A percentile compares a stretch with the other conserved stretches of the same genome.
phyloP scores from a whole-genome alignment of 2,888 invertebrate genomes.

The Chesias legatella region DNA sequence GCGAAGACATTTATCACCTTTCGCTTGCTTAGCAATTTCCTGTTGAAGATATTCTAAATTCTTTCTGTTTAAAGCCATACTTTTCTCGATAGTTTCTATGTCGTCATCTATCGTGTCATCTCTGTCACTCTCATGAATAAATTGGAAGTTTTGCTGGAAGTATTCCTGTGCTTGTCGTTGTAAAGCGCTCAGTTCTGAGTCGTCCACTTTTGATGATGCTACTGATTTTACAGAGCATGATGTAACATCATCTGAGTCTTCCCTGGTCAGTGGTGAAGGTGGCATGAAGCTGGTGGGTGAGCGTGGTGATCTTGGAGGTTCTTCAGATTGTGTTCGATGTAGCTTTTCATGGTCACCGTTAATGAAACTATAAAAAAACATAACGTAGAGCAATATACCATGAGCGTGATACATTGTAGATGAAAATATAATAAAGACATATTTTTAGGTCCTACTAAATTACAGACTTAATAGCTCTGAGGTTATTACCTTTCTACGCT shows the following conservation, averaged over 20 bases:
- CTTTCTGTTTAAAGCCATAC: slow-evolving; percentile 73
- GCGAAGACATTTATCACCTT: slow-evolving; percentile 58
- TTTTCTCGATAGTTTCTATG: slow-evolving; percentile 75
- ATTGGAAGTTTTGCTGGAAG: slow-evolving; percentile 77
- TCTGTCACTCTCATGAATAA: slow-evolving; percentile 76
- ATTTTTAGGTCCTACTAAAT: background rate
- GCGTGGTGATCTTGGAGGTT: slow-evolving; percentile 87
- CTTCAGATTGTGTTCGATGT: slow-evolving; percentile 92
- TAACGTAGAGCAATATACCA: too few species aligned
- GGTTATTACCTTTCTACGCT: slow-evolving; percentile 69
- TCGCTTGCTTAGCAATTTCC: slow-evolving; percentile 74
- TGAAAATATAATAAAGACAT: too few species aligned
- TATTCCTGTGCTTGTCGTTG: slow-evolving; percentile 74
- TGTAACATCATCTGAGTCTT: slow-evolving; percentile 68
- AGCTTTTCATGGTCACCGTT: slow-evolving; percentile 85
- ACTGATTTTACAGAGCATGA: slow-evolving; percentile 67
- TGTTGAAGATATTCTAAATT: slow-evolving; percentile 76
- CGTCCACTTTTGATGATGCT: slow-evolving; percentile 66
- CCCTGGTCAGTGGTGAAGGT: slow-evolving; percentile 71
- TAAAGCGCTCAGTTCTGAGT: slow-evolving; percentile 63
- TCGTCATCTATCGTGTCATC: slow-evolving; percentile 77
- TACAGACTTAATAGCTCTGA: too few species aligned
- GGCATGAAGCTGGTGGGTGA: slow-evolving; percentile 76
- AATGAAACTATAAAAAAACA: slow-evolving; percentile 53
- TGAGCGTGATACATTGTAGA: too few species aligned